phyloP scores from a whole-genome alignment of 2,113 vertebrate species.

The Hippocampus abdominalis region DNA sequence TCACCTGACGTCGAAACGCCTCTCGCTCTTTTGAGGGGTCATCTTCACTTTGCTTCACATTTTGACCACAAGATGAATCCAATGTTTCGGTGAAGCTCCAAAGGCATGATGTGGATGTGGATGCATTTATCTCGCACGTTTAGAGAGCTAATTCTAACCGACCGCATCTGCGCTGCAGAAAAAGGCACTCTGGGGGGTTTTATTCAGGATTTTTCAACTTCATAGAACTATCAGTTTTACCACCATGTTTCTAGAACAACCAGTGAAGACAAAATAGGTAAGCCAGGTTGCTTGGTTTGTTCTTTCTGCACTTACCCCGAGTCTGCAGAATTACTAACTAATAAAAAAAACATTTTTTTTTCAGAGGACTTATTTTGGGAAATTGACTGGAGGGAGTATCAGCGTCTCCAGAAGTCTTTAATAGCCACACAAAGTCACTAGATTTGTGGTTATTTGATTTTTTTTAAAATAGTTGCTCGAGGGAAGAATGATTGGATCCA shows the following conservation, averaged over 20 bases:
- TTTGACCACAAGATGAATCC: not conserved
- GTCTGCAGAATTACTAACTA: too few species aligned
- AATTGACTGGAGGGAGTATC: too few species aligned
- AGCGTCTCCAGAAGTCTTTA: too few species aligned
- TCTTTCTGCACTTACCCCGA: too few species aligned
- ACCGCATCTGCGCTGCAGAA: not conserved
- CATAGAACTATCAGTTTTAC: not conserved
- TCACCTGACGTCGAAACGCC: not conserved
- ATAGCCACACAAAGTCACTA: too few species aligned
- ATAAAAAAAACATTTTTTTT: too few species aligned
- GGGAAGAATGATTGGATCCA: too few species aligned
- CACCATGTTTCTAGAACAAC: not conserved
- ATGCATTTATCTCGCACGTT: not conserved
- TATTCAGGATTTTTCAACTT: not conserved
- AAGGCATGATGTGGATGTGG: not conserved
- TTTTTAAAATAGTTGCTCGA: too few species aligned
- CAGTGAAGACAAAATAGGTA: not conserved
- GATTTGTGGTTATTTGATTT: too few species aligned
- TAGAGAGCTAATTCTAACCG: not conserved
- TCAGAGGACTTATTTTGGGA: too few species aligned
- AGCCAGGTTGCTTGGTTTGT: not conserved
- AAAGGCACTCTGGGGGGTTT: not conserved
- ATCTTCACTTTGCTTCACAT: not conserved
- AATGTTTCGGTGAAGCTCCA: not conserved
- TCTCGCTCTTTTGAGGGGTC: not conserved